Evolutionary conservation across 2,888 invertebrate genomes (phyloP).

Genomic region (Sinopyrophorus schimmeli): DNA sequence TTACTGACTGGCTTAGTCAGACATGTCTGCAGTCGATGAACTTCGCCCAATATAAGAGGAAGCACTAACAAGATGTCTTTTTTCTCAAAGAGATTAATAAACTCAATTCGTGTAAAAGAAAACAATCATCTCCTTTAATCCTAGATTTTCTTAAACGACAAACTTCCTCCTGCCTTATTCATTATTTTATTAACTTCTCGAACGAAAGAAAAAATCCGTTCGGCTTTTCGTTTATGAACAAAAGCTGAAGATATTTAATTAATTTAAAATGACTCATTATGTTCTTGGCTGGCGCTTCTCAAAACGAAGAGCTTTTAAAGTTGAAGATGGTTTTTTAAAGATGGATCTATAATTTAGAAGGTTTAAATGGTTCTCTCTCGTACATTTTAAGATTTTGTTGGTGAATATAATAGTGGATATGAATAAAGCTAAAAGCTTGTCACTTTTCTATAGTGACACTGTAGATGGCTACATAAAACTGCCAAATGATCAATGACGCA

Average conservation of each 20-base stretch:
- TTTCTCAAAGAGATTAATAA: constrained; percentile 4
- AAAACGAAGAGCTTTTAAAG: too few relatives aligned
- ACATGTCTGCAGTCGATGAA: constrained; percentile 16
- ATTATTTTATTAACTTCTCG: constrained; percentile 1
- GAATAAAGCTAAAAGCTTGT: too few relatives aligned
- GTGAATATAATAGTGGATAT: too few relatives aligned
- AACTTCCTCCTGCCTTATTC: background rate
- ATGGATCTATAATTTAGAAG: too few relatives aligned
- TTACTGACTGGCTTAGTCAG: constrained; percentile 8
- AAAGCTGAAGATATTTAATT: background rate
- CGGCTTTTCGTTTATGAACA: background rate
- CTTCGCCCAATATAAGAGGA: constrained; percentile 2
- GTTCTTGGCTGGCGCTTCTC: too few relatives aligned
- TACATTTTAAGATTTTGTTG: too few relatives aligned
- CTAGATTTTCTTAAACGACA: background rate
- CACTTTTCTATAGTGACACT: too few relatives aligned
- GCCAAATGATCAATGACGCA: too few relatives aligned
- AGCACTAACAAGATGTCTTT: background rate
- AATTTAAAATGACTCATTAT: too few relatives aligned
- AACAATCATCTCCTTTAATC: constrained; percentile 4
- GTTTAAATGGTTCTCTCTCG: too few relatives aligned
- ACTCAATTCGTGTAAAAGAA: constrained; percentile 3
- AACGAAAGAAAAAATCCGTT: background rate
- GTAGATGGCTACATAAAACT: too few relatives aligned
- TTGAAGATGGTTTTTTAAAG: too few relatives aligned